Conservation (phyloP, 2,797 vertebrate species). For the Gallinago solitaria region DNA sequence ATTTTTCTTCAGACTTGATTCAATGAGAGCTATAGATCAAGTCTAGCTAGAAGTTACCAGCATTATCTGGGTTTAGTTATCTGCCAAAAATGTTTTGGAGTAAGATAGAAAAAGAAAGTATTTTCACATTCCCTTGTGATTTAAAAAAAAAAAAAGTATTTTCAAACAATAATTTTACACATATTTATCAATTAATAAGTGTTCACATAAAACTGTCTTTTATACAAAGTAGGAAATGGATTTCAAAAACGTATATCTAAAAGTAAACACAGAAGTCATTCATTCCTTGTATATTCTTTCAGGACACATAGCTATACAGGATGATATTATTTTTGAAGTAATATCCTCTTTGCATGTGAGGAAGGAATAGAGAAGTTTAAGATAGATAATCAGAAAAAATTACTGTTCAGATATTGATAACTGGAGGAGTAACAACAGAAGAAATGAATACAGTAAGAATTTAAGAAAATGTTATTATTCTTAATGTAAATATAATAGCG, state of each 20-base stretch:
- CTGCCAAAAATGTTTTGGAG: background rate
- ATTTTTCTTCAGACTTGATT: slow-evolving; percentile 66
- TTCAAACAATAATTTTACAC: background rate
- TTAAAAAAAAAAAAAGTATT: background rate
- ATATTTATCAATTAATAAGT: background rate
- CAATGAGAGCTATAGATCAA: slow-evolving; percentile 66
- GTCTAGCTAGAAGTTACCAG: slow-evolving; percentile 21
- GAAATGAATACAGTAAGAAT: background rate
- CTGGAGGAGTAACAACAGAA: background rate
- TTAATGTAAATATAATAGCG: background rate
- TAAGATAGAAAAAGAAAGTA: background rate
- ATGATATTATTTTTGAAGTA: background rate
- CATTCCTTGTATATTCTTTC: background rate
- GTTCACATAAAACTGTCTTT: background rate
- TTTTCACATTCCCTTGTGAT: background rate
- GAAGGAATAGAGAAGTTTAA: background rate
- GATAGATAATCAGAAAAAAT: background rate
- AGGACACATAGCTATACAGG: background rate
- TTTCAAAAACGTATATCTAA: background rate
- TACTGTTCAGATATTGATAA: background rate
- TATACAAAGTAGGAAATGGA: background rate
- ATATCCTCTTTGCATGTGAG: background rate
- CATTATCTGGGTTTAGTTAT: slow-evolving; percentile 8
- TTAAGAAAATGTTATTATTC: background rate
- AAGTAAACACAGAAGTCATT: background rate